A percentile compares a stretch with the other conserved stretches of the same genome.
Conservation (phyloP, 1,140 invertebrate species). For the Drosophila kohkoa region DNA sequence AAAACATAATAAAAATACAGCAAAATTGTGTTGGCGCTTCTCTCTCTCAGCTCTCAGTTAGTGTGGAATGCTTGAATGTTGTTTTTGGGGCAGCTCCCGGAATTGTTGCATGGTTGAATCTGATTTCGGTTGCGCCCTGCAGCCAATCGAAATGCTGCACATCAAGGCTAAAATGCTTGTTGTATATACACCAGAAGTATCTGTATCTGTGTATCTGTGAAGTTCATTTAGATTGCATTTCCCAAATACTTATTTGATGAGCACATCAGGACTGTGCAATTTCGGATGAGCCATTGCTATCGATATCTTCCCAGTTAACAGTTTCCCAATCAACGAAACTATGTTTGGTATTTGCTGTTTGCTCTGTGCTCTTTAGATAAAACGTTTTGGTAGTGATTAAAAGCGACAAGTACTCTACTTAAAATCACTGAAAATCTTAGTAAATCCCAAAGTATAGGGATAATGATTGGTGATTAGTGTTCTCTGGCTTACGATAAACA, state of each 20-base stretch:
- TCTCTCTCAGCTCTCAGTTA: no score
- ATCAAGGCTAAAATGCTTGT: conserved; percentile 41
- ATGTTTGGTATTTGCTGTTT: not conserved
- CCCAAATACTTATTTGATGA: conserved; percentile 49
- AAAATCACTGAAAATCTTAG: no score
- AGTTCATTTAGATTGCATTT: conserved; percentile 50
- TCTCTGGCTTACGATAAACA: no score
- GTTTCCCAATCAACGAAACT: not conserved
- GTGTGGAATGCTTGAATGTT: conserved; percentile 37
- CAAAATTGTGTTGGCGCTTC: conserved; percentile 16
- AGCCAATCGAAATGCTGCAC: conserved; percentile 44
- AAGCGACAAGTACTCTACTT: no score
- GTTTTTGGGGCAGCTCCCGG: conserved; percentile 29
- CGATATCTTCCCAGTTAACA: not conserved
- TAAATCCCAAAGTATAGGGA: no score
- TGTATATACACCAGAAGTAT: not conserved
- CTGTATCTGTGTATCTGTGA: not conserved
- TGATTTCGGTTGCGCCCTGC: conserved; percentile 42
- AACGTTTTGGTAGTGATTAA: no score
- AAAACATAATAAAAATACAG: conserved; percentile 30
- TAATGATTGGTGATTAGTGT: no score
- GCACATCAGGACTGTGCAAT: conserved; percentile 14
- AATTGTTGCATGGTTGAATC: conserved; percentile 55
- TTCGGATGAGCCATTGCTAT: conserved; percentile 2
- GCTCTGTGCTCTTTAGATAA: no score